Evolutionary conservation across 2,888 invertebrate species (phyloP), one percentile per base, ranked within the genome.

Genomic region (Agrotis clavis): DNA sequence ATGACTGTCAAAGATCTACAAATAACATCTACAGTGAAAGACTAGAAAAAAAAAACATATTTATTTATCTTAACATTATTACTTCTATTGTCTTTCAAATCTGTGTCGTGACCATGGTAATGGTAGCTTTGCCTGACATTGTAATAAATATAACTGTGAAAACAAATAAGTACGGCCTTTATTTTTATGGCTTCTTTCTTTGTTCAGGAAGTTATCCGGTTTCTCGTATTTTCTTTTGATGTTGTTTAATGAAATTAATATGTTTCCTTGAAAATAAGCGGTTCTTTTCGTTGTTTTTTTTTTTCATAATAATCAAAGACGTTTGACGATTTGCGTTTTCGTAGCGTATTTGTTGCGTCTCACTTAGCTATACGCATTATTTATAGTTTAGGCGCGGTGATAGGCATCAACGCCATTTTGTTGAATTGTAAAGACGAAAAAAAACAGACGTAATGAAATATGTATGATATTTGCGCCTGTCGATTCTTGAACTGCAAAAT

Each of bases 111-210:
- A 14, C 66, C 66, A 56, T 63, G 66, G n/a, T 65, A 75, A 71
- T 74, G 63, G 54, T 53, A 53, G 53, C n/a, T 54, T 76, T 51
- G 57, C 60, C 61, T 80, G 75, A 65, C 64, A 57, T 80, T 61
- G 11, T 45, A 48, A 35, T 62, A 80, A 64, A 64, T 54, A 80
- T 67, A 62, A 25, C 63, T 56, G 21, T 18, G 64, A 67, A 57
- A 48, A 57, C 14, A 74, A 68, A 60, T 67, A 64, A 30, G 14
- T 64, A 30, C n/a, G 9, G 35, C 4, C n/a, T 45, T 51, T 59
- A 59, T 54, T 66, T 66, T n/a, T 56, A 60, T 64, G 63, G 18
- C 19, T 74, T 70, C 60, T 19, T 48, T 62, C n/a, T 6, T 50
- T 35, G 41, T 61, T 57, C 21, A 56, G 25, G 41, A 56, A 64